phyloP scores from a whole-genome alignment of 2,888 invertebrate species.

The Caenorhabditis japonica region DNA sequence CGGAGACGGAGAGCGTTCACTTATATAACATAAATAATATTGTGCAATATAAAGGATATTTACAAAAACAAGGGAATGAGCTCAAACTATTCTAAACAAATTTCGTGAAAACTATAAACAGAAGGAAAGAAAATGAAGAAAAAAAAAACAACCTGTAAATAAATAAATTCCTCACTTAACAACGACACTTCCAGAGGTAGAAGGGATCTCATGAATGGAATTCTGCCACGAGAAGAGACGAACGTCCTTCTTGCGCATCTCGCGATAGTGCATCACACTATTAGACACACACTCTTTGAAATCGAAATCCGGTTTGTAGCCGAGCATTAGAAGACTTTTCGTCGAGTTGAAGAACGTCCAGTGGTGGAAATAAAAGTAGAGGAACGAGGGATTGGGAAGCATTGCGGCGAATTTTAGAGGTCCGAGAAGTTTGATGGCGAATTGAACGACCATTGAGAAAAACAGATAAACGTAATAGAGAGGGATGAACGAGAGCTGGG shows the following conservation, averaged over 20 bases:
- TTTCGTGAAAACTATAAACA: too few species aligned
- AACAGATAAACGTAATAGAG: conserved; percentile 61
- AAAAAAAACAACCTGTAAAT: too few species aligned
- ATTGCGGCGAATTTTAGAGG: conserved; percentile 25
- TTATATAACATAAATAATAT: too few species aligned
- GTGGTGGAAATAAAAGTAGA: conserved; percentile 72
- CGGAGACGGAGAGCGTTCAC: too few species aligned
- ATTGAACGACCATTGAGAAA: conserved; percentile 35
- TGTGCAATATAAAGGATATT: too few species aligned
- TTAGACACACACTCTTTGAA: conserved; percentile 43
- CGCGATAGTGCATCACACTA: conserved; percentile 29
- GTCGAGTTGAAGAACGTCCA: conserved; percentile 74
- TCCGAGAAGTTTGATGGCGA: conserved; percentile 25
- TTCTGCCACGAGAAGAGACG: conserved; percentile 49
- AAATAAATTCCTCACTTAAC: too few species aligned
- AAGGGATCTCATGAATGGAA: conserved; percentile 12
- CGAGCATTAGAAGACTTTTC: conserved; percentile 63
- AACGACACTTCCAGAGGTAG: too few species aligned
- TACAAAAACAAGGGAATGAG: too few species aligned
- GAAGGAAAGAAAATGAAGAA: too few species aligned
- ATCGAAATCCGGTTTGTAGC: conserved; percentile 38
- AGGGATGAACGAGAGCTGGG: conserved; percentile 57
- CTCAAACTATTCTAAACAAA: too few species aligned
- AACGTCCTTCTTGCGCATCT: conserved; percentile 43
- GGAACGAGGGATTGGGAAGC: conserved; percentile 65